Conservation (phyloP, 2,888 invertebrate species). For the Cecidostiba fungosa region DNA sequence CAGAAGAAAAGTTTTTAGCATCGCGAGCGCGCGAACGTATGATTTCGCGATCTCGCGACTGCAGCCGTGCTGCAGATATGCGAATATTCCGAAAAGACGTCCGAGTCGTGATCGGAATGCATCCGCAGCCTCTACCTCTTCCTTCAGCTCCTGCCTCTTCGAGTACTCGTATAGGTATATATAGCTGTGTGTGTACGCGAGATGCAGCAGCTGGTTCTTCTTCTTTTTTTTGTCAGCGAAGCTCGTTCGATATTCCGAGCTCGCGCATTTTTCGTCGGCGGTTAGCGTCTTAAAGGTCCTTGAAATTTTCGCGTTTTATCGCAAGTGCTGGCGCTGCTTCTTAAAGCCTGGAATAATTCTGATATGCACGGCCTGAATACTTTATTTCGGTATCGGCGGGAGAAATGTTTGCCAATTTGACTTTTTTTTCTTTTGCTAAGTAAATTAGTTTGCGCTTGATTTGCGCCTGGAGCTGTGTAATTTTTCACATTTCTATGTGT, state of each 20-base stretch:
- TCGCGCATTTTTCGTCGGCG: conserved; percentile 44
- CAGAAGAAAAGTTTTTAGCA: conserved; percentile 32
- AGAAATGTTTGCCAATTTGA: background rate
- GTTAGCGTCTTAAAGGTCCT: conserved; percentile 48
- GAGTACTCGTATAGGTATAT: background rate
- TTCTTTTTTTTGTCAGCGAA: background rate
- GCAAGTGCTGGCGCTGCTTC: background rate
- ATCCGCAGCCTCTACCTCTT: background rate
- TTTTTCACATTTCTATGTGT: too few relatives aligned
- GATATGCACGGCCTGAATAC: conserved; percentile 12
- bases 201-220: conserved; percentile 26
- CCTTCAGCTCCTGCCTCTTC: background rate
- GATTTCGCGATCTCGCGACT: conserved; percentile 69
- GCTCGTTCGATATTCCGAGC: conserved; percentile 50
- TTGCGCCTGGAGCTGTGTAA: too few relatives aligned
- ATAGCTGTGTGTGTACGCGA: background rate
- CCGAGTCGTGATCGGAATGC: conserved; percentile 72
- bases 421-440: background rate
- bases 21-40: conserved; percentile 65
- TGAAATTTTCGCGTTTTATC: conserved; percentile 40
- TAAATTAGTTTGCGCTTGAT: too few relatives aligned
- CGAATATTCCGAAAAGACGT: conserved; percentile 69
- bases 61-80: conserved; percentile 48
- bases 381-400: background rate
- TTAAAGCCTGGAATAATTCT: background rate